phyloP scores from a whole-genome alignment of 2,797 vertebrate genomes.

The Bothrops alternatus region DNA sequence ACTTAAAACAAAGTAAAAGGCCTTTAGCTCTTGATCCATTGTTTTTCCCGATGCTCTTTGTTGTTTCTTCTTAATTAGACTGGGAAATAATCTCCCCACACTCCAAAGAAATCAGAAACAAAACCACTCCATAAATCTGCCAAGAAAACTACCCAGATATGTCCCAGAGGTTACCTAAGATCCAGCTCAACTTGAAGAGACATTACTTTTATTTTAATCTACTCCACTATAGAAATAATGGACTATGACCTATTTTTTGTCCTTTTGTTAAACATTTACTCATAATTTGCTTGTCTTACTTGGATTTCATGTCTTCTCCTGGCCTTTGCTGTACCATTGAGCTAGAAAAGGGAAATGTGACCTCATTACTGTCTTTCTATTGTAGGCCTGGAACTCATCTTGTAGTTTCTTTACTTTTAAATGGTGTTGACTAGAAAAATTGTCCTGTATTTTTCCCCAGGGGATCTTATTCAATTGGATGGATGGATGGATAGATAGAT shows the following conservation, averaged over 20 bases:
- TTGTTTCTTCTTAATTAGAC: background rate
- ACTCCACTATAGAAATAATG: background rate
- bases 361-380: background rate
- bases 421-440: background rate
- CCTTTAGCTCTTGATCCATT: background rate
- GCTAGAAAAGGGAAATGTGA: background rate
- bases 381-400: background rate
- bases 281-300: background rate
- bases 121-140: background rate
- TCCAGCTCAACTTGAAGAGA: background rate
- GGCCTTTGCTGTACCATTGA: background rate
- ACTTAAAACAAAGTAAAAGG: background rate
- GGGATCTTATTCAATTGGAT: background rate
- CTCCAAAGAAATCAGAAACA: background rate
- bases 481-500: background rate
- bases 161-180: background rate
- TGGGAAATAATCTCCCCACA: background rate
- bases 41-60: background rate
- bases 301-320: background rate
- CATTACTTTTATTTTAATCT: background rate
- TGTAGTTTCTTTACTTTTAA: background rate
- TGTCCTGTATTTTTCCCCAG: background rate
- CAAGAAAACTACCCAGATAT: background rate
- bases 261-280: background rate
- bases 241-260: background rate